Evolutionary conservation across 2,888 invertebrate genomes (phyloP).

Genomic region (Cynaeus angustus): DNA sequence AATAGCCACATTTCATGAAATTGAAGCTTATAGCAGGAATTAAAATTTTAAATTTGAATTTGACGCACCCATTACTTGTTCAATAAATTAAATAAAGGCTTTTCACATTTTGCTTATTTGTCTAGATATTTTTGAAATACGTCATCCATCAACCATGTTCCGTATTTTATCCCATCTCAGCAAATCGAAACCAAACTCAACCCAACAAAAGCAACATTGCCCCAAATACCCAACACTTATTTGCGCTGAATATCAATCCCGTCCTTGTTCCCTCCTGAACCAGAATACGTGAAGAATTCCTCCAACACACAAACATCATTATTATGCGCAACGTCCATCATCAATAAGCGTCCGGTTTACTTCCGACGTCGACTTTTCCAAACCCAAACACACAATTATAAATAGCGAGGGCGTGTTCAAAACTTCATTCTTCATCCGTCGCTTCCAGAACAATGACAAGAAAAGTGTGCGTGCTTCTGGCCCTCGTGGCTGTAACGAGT

Average conservation of each 20-base stretch:
- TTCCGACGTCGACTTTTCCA: slow-evolving; percentile 51
- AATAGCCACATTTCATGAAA: too few relatives aligned
- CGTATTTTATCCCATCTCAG: too few relatives aligned
- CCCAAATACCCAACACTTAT: slow-evolving; percentile 38
- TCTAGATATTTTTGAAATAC: too few relatives aligned
- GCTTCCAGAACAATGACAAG: slow-evolving; percentile 51
- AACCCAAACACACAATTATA: slow-evolving; percentile 54
- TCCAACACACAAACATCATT: slow-evolving; percentile 27
- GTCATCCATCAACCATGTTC: too few relatives aligned
- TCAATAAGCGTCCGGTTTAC: slow-evolving; percentile 58
- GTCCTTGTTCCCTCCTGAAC: slow-evolving; percentile 44
- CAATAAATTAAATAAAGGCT: too few relatives aligned
- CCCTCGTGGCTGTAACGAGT: slow-evolving; percentile 72
- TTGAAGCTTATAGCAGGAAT: too few relatives aligned
- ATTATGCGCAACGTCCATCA: slow-evolving; percentile 40
- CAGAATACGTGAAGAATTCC: slow-evolving; percentile 40
- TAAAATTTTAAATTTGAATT: too few relatives aligned
- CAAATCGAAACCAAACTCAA: slow-evolving; percentile 1
- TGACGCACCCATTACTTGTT: too few relatives aligned
- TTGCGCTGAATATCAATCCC: slow-evolving; percentile 48
- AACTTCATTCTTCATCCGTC: slow-evolving; percentile 49
- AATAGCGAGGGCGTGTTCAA: slow-evolving; percentile 56
- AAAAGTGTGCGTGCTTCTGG: slow-evolving; percentile 67
- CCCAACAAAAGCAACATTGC: slow-evolving; percentile 52
- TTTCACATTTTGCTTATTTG: too few relatives aligned